Evolutionary conservation across 2,797 vertebrate species (phyloP).

Genomic region (Rhynchonycteris naso): DNA sequence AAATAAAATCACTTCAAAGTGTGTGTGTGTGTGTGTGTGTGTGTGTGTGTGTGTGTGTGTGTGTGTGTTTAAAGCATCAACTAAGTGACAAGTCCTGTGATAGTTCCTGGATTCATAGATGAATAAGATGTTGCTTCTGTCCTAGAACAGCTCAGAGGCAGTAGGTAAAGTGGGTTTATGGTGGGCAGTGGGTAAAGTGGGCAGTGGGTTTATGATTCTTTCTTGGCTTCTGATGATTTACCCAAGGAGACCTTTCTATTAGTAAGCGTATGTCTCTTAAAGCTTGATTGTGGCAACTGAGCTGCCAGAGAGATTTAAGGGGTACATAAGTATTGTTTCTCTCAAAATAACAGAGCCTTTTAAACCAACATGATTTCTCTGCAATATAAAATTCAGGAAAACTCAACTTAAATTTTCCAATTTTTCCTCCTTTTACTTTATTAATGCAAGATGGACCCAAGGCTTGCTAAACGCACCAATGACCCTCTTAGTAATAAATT

Average conservation of each 20-base stretch:
- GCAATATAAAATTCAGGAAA: slow-evolving; percentile 15
- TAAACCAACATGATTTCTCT: neutral
- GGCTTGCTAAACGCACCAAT: neutral
- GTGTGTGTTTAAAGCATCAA: neutral
- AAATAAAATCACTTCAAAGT: neutral
- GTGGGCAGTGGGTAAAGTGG: too few relatives aligned
- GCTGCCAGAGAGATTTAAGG: neutral
- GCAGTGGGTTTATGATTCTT: neutral
- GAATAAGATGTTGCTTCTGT: neutral
- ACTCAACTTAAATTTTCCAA: neutral
- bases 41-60: neutral
- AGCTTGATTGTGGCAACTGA: slow-evolving; percentile 22
- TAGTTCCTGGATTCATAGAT: neutral
- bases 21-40: neutral
- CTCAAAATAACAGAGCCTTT: neutral
- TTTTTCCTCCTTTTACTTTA: neutral
- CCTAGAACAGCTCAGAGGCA: slow-evolving; percentile 36
- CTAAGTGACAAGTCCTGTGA: neutral
- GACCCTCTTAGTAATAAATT: neutral
- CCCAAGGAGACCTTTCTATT: slow-evolving; percentile 41
- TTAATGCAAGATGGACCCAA: neutral
- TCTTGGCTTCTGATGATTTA: slow-evolving; percentile 50
- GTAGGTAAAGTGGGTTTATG: neutral
- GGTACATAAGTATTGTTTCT: neutral
- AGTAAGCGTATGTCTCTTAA: slow-evolving; percentile 32